Evolutionary conservation across 1,140 invertebrate genomes (phyloP), one percentile per base, ranked within the genome.

Genomic region (Acyrthosiphon pisum): DNA sequence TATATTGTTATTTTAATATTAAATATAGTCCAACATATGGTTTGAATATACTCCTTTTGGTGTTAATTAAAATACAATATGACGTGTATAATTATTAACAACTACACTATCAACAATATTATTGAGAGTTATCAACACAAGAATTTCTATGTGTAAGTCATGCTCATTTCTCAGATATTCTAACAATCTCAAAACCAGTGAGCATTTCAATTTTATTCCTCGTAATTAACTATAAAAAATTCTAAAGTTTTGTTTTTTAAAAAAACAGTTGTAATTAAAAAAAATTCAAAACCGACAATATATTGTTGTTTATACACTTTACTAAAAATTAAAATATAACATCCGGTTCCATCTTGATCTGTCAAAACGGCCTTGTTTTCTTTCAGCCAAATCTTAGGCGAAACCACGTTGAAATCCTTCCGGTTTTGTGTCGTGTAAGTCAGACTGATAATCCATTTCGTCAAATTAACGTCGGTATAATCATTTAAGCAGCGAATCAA

Each of bases 181-280:
- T 4, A 90, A 48, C 8, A 94, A 53, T 1, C 90, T 44, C 6
- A 97, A 94, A 1, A 96, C 95, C 2, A 96, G 94, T 0, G 94
- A 1, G 93, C 93, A 3, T 92, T 86, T 96, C 96, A 96, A 94
- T 96, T 96, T 0, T 94, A 90, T 3, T 93, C 37, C 60, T 96
- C 96, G 84, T 97, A 96, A 94, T 96, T 96, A 2, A 96, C 96
- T 91, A 96, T 95, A 94, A 96, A 97, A 94, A 95, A 96, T 30
- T 95, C 96, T 94, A 94, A 37, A 56, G 95, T 94, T 53, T 37
- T 50, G 18, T 35, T 30, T 44, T 46, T 87, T 87, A 41, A 41
- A 41, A 53, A 14, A 11, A 68, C n/a, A 18, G 4, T 30, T n/a
- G 7, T 50, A 56, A 37, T 37, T 4, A 37, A n/a, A n/a, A n/a